Evolutionary conservation across 2,113 vertebrate species (phyloP).

Genomic region (Coracopsis vasa): DNA sequence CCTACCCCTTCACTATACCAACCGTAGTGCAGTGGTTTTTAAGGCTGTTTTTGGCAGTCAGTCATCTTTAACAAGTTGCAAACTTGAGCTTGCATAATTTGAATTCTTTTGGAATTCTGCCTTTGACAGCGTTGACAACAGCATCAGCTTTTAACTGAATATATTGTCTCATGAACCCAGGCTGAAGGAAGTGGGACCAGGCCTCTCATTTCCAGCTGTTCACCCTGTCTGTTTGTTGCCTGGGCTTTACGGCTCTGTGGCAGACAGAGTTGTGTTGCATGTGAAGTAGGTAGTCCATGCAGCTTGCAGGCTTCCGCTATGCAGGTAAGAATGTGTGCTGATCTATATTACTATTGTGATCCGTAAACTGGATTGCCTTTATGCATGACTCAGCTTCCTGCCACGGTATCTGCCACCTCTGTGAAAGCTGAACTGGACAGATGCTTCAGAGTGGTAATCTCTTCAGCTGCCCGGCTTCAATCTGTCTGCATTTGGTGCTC

Average conservation of each 20-base stretch:
- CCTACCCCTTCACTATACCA: not conserved
- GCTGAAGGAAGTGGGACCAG: not conserved
- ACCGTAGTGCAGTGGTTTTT: not conserved
- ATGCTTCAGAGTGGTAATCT: not conserved
- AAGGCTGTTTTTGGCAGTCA: slow-evolving; percentile 56
- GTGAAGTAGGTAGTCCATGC: not conserved
- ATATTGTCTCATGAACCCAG: not conserved
- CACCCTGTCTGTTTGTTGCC: not conserved
- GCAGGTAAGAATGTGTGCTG: not conserved
- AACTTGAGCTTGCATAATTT: slow-evolving; percentile 25
- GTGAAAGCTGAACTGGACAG: not conserved
- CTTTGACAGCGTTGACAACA: not conserved
- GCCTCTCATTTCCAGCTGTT: not conserved
- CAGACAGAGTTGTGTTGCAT: not conserved
- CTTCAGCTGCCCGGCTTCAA: not conserved
- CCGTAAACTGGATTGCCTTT: not conserved
- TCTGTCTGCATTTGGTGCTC: not conserved
- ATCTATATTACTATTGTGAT: not conserved
- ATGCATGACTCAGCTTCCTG: slow-evolving; percentile 55
- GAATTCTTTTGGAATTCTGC: not conserved
- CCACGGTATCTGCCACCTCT: slow-evolving; percentile 4
- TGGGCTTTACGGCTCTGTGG: not conserved
- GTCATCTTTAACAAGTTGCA: slow-evolving; percentile 51
- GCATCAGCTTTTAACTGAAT: not conserved
- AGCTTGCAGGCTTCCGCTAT: not conserved